Conservation (phyloP, 2,888 invertebrate genomes). For the Pocota personata region DNA sequence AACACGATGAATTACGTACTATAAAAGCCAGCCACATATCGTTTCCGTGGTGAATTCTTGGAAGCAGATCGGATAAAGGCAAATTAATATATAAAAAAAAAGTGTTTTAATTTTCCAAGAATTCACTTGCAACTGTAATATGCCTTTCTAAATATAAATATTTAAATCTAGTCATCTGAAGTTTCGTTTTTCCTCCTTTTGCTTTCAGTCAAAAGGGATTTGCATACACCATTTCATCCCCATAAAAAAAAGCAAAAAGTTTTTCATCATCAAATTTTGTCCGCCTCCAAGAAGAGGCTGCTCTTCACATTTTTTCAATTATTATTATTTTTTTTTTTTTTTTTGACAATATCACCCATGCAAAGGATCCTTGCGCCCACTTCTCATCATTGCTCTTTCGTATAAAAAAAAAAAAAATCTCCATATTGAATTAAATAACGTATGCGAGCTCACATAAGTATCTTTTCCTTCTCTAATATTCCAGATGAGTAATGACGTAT, state of each 20-base stretch:
- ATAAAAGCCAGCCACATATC: too few species aligned
- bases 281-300: background rate
- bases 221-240: constrained; percentile 20
- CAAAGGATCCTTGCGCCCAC: background rate
- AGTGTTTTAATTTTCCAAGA: background rate
- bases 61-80: background rate
- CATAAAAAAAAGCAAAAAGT: constrained; percentile 15
- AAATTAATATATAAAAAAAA: background rate
- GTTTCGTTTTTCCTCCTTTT: background rate
- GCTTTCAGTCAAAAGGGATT: background rate
- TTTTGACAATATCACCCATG: constrained; percentile 1
- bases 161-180: constrained; percentile 27
- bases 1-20: too few species aligned
- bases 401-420: constrained; percentile 10
- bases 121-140: background rate
- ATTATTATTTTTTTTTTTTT: constrained; percentile 42
- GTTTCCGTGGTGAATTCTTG: background rate
- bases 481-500: constrained; percentile 61
- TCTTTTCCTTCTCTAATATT: constrained; percentile 7
- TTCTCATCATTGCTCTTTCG: constrained; percentile 12
- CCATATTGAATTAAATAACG: constrained; percentile 68
- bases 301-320: constrained; percentile 48
- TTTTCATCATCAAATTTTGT: constrained; percentile 12
- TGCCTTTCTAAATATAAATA: constrained; percentile 2
- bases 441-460: constrained; percentile 44